These are phyloP conservation scores for Venusia cambrica DNA, from an alignment of 2,888 invertebrate species.

Conservation along the genomic window DNA sequence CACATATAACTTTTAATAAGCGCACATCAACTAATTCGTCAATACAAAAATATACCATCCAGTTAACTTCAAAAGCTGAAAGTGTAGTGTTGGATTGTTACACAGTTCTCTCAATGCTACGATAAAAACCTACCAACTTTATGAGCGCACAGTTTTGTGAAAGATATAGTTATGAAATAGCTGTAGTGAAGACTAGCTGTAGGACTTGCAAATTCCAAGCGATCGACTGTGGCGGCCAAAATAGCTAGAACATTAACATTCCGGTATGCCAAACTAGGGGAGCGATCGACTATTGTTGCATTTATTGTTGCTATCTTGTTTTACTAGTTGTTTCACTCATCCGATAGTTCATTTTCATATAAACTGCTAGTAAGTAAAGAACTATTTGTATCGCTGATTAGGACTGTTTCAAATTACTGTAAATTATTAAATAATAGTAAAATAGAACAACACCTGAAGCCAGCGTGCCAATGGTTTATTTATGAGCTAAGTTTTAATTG, in stretches of 20 bases:
- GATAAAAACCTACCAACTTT: slow-evolving; percentile 8
- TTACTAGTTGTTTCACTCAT: slow-evolving; percentile 29
- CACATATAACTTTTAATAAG: no score
- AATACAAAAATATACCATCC: no score
- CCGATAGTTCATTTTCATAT: background rate
- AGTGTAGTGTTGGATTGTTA: background rate
- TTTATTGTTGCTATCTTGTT: slow-evolving; percentile 41
- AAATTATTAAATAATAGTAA: no score
- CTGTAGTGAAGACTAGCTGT: slow-evolving; percentile 4
- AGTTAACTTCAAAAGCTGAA: background rate
- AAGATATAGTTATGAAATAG: no score
- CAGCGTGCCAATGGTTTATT: no score
- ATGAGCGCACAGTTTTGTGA: no score
- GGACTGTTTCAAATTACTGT: no score
- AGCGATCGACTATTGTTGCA: slow-evolving; percentile 44
- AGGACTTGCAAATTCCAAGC: slow-evolving; percentile 18
- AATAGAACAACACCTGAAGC: no score
- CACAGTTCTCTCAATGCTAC: no score
- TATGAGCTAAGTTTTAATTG: slow-evolving; percentile 9
- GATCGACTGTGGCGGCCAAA: slow-evolving; percentile 42
- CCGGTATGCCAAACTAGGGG: slow-evolving; percentile 73
- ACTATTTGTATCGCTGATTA: no score
- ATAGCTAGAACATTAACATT: slow-evolving; percentile 63
- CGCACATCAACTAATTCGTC: no score
- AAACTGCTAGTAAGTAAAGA: no score